Evolutionary conservation across 2,113 vertebrate genomes (phyloP), one percentile per base, ranked within the genome.

Genomic region (Lota lota): DNA sequence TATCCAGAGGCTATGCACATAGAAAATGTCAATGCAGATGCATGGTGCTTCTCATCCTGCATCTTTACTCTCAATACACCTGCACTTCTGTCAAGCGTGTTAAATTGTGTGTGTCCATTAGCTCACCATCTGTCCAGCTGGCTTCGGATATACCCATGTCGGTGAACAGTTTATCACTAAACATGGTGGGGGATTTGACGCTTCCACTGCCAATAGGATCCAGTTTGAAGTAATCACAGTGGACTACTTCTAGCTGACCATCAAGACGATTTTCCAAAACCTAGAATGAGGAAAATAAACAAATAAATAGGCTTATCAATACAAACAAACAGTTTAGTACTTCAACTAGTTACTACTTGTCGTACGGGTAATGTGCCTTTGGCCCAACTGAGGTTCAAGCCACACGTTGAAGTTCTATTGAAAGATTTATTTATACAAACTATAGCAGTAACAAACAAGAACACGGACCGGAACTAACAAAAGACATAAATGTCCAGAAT

Each of bases 201-300:
- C 0, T 4, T 72, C 88, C 90, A 62, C 0, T 11, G 0, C 69
- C 69, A 7, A 91, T 73, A 33, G 94, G 93, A 80, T 98, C 95
- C 54, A 98, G 63, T 77, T 86, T 94, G 80, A 95, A 95, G 87
- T 92, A 98, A 82, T 98, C 94, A 87, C 94, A 95, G 8, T 95
- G 79, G 71, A 96, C 67, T 67, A 95, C 94, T 71, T 94, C 87
- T 21, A 99, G 83, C 63, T 92, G 93, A 67, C 93, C 93, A 76
- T 89, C 84, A 73, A 92, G 61, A 3, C 4, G 84, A 2, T 64
- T 67, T 79, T 93, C 88, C 87, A 98, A 75, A 18, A 88, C 89
- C 96, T 98, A 63, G 0, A 40, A 73, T 78, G 61, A 6, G 3
- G 22, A 7, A 0, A 56, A 56, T 17, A 53, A 14, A 53, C 12